Evolutionary conservation across 1,140 invertebrate species (phyloP).

Genomic region (Lerema accius): DNA sequence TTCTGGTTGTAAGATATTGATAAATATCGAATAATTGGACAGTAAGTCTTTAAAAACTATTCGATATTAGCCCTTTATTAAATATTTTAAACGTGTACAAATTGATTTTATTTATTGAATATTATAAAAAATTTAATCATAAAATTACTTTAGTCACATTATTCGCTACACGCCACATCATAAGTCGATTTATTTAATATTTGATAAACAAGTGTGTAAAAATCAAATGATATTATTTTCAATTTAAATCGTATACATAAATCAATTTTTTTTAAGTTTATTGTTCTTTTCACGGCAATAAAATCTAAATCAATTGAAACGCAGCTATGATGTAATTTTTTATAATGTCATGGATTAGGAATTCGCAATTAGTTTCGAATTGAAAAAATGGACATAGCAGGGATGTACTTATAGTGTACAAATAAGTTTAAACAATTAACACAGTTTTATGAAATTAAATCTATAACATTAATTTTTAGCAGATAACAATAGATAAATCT

Average conservation of each 20-base stretch:
- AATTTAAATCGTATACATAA: neutral
- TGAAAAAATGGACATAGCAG: neutral
- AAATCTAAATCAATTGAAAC: slow-evolving; percentile 8
- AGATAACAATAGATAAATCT: too few relatives aligned
- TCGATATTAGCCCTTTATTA: too few relatives aligned
- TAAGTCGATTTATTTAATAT: neutral
- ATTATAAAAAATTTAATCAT: too few relatives aligned
- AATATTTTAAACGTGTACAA: neutral
- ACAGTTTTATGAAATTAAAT: too few relatives aligned
- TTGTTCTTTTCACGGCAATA: neutral
- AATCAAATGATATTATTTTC: neutral
- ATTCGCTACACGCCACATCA: neutral
- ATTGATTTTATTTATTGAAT: too few relatives aligned
- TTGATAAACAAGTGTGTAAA: neutral
- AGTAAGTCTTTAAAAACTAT: too few relatives aligned
- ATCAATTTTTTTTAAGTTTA: neutral
- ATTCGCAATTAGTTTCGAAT: neutral
- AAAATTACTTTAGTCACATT: too few relatives aligned
- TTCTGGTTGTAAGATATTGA: neutral
- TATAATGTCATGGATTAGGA: slow-evolving; percentile 14
- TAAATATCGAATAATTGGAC: too few relatives aligned
- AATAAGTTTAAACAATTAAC: too few relatives aligned
- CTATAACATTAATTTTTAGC: too few relatives aligned
- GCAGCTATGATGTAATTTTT: neutral
- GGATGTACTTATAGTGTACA: neutral